Evolutionary conservation across 2,888 invertebrate species (phyloP).

Genomic region (Orthonevra nobilis): DNA sequence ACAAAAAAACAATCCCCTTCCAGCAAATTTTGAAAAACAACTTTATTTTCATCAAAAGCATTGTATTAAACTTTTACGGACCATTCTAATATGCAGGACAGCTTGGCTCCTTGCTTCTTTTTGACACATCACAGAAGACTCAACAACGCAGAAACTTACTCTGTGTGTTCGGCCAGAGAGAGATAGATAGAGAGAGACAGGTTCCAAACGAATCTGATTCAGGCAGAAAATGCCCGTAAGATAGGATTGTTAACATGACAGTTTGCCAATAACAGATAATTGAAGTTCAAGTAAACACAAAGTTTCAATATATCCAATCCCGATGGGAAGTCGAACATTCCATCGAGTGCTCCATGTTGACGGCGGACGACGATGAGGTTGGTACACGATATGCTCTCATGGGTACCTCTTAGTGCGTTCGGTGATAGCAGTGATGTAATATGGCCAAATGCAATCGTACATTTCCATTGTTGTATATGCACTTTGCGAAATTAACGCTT

Average conservation of each 20-base stretch:
- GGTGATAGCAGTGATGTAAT: constrained; percentile 4
- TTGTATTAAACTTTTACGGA: constrained; percentile 40
- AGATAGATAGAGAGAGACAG: constrained; percentile 47
- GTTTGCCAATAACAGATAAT: constrained; percentile 72
- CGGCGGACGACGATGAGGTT: neutral
- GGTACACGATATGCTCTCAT: constrained; percentile 1
- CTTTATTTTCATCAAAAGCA: constrained; percentile 49
- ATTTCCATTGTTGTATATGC: constrained; percentile 55
- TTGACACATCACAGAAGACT: constrained; percentile 3
- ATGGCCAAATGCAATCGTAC: constrained; percentile 28
- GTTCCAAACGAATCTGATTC: constrained; percentile 31
- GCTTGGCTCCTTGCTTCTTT: neutral
- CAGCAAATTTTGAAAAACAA: no score
- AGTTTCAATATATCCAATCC: constrained; percentile 66
- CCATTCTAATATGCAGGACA: constrained; percentile 55
- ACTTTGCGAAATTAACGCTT: constrained; percentile 68
- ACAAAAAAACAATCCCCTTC: no score
- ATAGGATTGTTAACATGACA: constrained; percentile 70
- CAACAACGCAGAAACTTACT: no score
- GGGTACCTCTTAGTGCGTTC: constrained; percentile 35
- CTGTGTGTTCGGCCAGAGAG: constrained; percentile 39
- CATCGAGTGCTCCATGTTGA: neutral
- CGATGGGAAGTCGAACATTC: constrained; percentile 47
- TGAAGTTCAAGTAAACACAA: constrained; percentile 71
- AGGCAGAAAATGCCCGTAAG: constrained; percentile 59